A percentile compares a stretch with the other conserved stretches of the same genome.
Conservation (phyloP, 2,888 invertebrate genomes). For the Drosophila histrio region DNA sequence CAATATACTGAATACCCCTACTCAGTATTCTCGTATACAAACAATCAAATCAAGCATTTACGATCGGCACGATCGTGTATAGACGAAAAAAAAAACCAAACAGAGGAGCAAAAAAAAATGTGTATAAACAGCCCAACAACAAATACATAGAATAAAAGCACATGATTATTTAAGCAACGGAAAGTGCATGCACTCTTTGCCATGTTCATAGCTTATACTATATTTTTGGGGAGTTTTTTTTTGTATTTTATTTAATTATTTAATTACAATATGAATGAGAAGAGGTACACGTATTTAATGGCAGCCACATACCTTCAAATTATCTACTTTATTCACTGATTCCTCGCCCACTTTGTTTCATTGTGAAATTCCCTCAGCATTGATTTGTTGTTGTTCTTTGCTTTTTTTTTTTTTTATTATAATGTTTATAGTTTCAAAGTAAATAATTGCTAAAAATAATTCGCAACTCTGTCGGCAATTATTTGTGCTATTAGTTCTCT, state of each 20-base stretch:
- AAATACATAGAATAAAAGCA: slow-evolving; percentile 23
- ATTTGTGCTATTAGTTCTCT: slow-evolving; percentile 47
- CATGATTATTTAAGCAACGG: slow-evolving; percentile 64
- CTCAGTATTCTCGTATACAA: slow-evolving; percentile 56
- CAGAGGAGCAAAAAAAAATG: slow-evolving; percentile 17
- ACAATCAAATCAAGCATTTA: slow-evolving; percentile 74
- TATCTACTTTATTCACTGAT: slow-evolving; percentile 1
- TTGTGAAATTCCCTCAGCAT: slow-evolving; percentile 42
- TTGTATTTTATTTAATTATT: slow-evolving; percentile 46
- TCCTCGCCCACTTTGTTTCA: slow-evolving; percentile 21
- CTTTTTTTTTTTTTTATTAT: not conserved
- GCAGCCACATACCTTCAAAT: slow-evolving; percentile 6
- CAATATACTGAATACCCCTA: slow-evolving; percentile 40
- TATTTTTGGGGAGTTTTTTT: slow-evolving; percentile 30
- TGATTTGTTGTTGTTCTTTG: slow-evolving; percentile 8
- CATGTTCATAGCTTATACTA: slow-evolving; percentile 16
- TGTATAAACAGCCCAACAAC: slow-evolving; percentile 7
- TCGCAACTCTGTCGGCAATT: slow-evolving; percentile 45
- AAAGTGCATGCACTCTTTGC: slow-evolving; percentile 50
- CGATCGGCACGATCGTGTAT: slow-evolving; percentile 70
- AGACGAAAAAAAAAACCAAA: slow-evolving; percentile 18
- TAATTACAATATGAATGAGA: slow-evolving; percentile 36
- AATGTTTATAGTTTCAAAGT: slow-evolving; percentile 47
- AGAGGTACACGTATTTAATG: slow-evolving; percentile 1
- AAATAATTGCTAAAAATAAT: slow-evolving; percentile 71